Conservation (phyloP, 2,888 invertebrate genomes). For the Ecliptopera silaceata region DNA sequence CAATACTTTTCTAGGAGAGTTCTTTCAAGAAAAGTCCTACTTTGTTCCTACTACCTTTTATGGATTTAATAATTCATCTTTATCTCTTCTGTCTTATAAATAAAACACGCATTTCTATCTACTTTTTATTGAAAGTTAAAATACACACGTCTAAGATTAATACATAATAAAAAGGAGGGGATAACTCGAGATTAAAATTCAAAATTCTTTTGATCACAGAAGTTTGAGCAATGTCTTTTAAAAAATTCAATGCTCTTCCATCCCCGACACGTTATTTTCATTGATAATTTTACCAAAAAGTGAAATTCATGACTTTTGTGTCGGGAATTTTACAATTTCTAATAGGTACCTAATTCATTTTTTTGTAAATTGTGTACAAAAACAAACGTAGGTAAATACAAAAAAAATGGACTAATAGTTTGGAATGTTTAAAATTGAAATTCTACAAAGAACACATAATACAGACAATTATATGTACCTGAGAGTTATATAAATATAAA, state of each 20-base stretch:
- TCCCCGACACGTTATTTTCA: conserved; percentile 3
- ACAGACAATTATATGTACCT: background rate
- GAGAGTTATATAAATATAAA: background rate
- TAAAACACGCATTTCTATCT: background rate
- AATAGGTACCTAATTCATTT: background rate
- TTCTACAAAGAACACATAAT: too few species aligned
- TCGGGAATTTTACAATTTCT: conserved; percentile 7
- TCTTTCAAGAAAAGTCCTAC: too few species aligned
- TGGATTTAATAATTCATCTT: too few species aligned
- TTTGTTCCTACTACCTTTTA: too few species aligned
- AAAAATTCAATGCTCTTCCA: conserved; percentile 9
- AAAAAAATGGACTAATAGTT: background rate
- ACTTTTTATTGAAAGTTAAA: conserved; percentile 2
- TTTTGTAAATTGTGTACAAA: conserved; percentile 3
- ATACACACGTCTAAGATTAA: conserved; percentile 1
- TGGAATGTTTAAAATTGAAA: background rate
- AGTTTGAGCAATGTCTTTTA: conserved; percentile 19
- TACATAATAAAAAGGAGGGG: conserved; percentile 5
- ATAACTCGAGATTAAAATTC: conserved; percentile 13
- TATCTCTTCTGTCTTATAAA: too few species aligned
- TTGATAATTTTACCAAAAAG: background rate
- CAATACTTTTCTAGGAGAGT: too few species aligned
- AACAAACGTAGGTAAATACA: background rate
- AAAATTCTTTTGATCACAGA: conserved; percentile 15
- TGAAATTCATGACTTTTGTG: background rate